A percentile compares a stretch with the other conserved stretches of the same genome.
These are phyloP conservation scores for Drosophila rellima DNA, from an alignment of 2,888 invertebrate genomes.

Conservation along the genomic window DNA sequence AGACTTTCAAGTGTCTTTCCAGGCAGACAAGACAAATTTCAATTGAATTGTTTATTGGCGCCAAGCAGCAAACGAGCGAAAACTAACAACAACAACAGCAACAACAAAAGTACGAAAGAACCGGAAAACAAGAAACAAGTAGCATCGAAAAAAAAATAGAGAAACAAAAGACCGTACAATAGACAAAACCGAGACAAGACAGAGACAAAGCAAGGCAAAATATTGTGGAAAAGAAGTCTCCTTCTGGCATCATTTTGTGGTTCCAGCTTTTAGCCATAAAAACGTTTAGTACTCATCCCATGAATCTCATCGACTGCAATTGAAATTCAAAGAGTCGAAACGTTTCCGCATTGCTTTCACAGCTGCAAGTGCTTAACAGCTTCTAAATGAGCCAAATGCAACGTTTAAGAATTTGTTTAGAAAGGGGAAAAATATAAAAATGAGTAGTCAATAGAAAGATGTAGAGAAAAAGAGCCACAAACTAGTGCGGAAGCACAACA, in stretches of 20 bases:
- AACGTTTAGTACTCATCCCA: slow-evolving; percentile 8
- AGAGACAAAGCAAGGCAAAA: slow-evolving; percentile 36
- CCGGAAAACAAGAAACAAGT: not conserved
- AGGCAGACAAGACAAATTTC: slow-evolving; percentile 47
- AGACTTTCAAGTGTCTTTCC: slow-evolving; percentile 48
- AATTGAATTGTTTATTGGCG: slow-evolving; percentile 67
- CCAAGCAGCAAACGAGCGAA: slow-evolving; percentile 30
- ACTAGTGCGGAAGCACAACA: not conserved
- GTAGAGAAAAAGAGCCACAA: not conserved
- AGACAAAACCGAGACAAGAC: slow-evolving; percentile 25
- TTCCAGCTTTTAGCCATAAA: slow-evolving; percentile 14
- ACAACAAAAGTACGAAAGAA: slow-evolving; percentile 7
- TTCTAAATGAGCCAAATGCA: not conserved
- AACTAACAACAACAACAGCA: slow-evolving; percentile 3
- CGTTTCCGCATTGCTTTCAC: slow-evolving; percentile 2
- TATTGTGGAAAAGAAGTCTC: slow-evolving; percentile 5
- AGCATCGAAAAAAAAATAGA: slow-evolving; percentile 5
- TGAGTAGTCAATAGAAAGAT: not conserved
- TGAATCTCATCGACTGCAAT: slow-evolving; percentile 11
- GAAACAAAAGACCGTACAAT: slow-evolving; percentile 30
- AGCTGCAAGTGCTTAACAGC: slow-evolving; percentile 3
- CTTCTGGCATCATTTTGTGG: slow-evolving; percentile 23
- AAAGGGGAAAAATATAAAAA: not conserved
- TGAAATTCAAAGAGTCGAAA: slow-evolving; percentile 10
- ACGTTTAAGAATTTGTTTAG: not conserved